Evolutionary conservation across 2,888 invertebrate species (phyloP).

Genomic region (Fragum whitleyi): DNA sequence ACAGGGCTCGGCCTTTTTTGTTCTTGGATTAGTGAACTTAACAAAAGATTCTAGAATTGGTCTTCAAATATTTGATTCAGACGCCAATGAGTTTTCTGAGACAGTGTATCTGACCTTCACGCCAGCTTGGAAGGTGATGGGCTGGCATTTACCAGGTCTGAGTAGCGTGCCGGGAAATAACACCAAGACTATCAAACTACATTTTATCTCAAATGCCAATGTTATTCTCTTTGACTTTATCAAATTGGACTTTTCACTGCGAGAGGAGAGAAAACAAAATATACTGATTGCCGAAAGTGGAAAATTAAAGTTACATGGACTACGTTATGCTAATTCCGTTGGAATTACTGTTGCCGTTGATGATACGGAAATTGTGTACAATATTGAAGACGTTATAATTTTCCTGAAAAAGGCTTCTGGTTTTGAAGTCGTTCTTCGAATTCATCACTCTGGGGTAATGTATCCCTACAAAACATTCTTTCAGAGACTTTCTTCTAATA

Average conservation of each 20-base stretch:
- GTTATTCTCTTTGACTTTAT: slow-evolving; percentile 63
- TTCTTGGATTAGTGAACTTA: slow-evolving; percentile 52
- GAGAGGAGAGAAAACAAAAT: slow-evolving; percentile 42
- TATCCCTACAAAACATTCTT: slow-evolving; percentile 49
- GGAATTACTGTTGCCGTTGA: slow-evolving; percentile 44
- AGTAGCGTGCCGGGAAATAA: neutral
- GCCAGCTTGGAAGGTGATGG: slow-evolving; percentile 48
- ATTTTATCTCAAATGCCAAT: slow-evolving; percentile 51
- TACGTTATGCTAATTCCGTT: slow-evolving; percentile 29
- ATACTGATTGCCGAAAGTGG: slow-evolving; percentile 13
- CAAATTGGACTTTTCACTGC: slow-evolving; percentile 40
- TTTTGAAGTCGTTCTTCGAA: slow-evolving; percentile 47
- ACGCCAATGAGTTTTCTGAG: slow-evolving; percentile 27
- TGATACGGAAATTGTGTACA: neutral
- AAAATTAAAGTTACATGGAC: slow-evolving; percentile 39
- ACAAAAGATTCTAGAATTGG: slow-evolving; percentile 55
- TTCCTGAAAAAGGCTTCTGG: slow-evolving; percentile 27
- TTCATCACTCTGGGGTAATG: slow-evolving; percentile 36
- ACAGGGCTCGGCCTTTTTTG: slow-evolving; percentile 50
- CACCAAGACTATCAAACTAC: slow-evolving; percentile 40
- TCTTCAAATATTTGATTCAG: slow-evolving; percentile 44
- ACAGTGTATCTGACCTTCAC: slow-evolving; percentile 49
- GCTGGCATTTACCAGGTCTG: slow-evolving; percentile 55
- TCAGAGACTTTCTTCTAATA: neutral
- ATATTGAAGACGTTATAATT: slow-evolving; percentile 44